Conservation (phyloP, 2,113 vertebrate species). For the Neopipo cinnamomea region DNA sequence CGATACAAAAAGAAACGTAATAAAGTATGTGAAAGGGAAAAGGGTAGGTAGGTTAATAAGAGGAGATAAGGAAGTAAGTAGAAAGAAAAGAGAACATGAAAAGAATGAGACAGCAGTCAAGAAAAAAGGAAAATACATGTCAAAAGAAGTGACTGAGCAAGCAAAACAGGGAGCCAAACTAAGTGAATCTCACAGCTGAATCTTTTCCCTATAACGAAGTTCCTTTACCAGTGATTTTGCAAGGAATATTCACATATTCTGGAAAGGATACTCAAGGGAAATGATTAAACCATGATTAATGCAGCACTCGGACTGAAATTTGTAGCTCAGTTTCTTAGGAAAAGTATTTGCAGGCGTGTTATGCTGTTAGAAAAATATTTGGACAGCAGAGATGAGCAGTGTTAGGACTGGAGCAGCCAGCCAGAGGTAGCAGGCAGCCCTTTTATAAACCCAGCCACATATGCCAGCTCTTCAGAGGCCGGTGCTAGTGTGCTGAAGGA, state of each 20-base stretch:
- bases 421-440: background rate
- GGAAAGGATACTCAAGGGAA: conserved; percentile 55
- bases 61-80: background rate
- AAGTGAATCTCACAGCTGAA: conserved; percentile 15
- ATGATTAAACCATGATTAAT: conserved; percentile 67
- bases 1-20: background rate
- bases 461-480: rapidly evolving
- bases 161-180: background rate
- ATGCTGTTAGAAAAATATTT: background rate
- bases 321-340: conserved; percentile 48
- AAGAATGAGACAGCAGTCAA: background rate
- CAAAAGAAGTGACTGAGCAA: background rate
- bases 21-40: background rate
- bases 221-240: conserved; percentile 43
- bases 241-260: conserved; percentile 10
- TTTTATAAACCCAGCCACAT: background rate
- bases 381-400: background rate
- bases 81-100: background rate
- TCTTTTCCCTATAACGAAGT: conserved; percentile 28
- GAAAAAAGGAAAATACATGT: background rate
- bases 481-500: background rate
- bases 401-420: background rate
- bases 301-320: conserved; percentile 33
- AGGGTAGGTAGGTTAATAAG: background rate
- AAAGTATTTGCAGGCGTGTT: conserved; percentile 44